These are phyloP conservation scores for Acropora yongei DNA, from an alignment of 64 coral and sea anemone genomes.

Conservation along the genomic window DNA sequence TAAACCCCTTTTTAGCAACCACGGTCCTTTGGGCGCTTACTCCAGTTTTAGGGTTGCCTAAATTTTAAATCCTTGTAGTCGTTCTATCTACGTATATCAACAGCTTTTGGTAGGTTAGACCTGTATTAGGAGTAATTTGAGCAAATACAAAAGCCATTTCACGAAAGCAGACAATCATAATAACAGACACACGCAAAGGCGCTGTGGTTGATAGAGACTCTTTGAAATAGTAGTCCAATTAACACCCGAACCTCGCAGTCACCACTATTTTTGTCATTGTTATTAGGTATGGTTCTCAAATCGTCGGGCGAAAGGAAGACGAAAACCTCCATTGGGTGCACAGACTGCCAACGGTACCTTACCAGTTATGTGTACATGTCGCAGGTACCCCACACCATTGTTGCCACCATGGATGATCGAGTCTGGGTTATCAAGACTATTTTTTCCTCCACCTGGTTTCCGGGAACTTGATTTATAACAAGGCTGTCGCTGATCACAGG, in stretches of 20 bases:
- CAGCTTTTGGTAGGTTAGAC: too few species aligned
- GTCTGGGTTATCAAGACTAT: slow-evolving; percentile 41
- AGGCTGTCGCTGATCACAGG: neutral
- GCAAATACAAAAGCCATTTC: too few species aligned
- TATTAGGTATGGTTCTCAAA: slow-evolving; percentile 66
- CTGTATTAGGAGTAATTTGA: too few species aligned
- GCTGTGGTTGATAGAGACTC: neutral
- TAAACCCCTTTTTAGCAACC: too few species aligned
- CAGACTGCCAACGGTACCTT: neutral
- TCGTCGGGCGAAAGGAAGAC: slow-evolving; percentile 58
- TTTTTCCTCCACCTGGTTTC: slow-evolving; percentile 31
- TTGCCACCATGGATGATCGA: slow-evolving; percentile 23
- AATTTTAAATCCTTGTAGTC: too few species aligned
- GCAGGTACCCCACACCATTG: neutral
- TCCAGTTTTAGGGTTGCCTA: too few species aligned
- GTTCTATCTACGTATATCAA: too few species aligned
- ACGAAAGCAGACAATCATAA: too few species aligned
- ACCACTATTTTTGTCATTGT: neutral
- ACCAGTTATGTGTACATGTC: slow-evolving; percentile 13
- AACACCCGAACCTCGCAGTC: too few species aligned
- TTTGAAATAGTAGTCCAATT: neutral
- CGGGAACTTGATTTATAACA: neutral
- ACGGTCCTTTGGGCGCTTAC: too few species aligned
- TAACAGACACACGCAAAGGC: too few species aligned
- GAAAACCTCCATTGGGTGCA: neutral